Conservation (phyloP, 1,140 invertebrate genomes). For the Colletes latitarsis region DNA sequence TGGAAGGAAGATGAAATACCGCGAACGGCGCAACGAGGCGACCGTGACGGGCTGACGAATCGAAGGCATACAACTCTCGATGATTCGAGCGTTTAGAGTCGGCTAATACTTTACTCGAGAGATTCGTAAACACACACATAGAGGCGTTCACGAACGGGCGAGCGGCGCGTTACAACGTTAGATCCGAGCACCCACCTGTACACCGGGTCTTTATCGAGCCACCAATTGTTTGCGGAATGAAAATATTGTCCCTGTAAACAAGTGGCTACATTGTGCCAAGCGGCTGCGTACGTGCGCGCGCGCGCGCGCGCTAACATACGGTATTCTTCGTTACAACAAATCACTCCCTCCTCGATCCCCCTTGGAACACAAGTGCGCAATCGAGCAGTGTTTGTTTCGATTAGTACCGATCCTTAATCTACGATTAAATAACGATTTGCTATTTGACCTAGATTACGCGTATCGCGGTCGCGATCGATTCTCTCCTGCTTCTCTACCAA, state of each 20-base stretch:
- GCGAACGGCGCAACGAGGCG: too few species aligned
- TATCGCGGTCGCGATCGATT: constrained; percentile 54
- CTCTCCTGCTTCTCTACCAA: not conserved
- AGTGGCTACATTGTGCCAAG: constrained; percentile 72
- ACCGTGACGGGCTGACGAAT: constrained; percentile 48
- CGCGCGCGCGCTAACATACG: not conserved
- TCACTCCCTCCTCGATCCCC: constrained; percentile 48
- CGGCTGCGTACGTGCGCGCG: constrained; percentile 13
- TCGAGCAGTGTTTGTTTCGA: constrained; percentile 63
- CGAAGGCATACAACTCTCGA: constrained; percentile 63
- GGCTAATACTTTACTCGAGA: constrained; percentile 68
- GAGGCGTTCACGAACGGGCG: constrained; percentile 56
- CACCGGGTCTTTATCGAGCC: constrained; percentile 77
- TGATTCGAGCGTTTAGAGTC: constrained; percentile 66
- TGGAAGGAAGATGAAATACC: constrained; percentile 29
- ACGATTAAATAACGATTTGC: constrained; percentile 70
- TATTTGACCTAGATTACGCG: constrained; percentile 68
- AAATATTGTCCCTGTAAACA: constrained; percentile 81
- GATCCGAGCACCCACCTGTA: constrained; percentile 73
- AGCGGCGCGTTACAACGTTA: constrained; percentile 72
- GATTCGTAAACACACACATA: constrained; percentile 70
- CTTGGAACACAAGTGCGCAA: constrained; percentile 54
- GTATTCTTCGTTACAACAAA: constrained; percentile 71
- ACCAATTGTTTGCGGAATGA: constrained; percentile 80
- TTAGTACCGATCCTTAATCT: constrained; percentile 65